Conservation (phyloP, 2,113 vertebrate species). For the Cyanoliseus patagonus region DNA sequence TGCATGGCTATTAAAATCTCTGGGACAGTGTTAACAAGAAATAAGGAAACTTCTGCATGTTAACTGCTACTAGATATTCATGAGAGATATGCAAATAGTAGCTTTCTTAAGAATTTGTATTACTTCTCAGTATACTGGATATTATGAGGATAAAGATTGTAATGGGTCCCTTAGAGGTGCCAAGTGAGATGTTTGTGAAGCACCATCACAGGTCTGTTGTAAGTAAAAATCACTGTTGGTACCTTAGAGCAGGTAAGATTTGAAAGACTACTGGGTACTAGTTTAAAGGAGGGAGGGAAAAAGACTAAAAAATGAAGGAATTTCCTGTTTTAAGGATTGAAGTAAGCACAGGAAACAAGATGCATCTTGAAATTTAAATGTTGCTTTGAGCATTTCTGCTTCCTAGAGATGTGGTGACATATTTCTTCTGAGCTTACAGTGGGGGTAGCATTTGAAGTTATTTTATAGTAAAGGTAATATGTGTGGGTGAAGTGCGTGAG, state of each 20-base stretch:
- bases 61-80: background rate
- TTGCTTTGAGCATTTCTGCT: background rate
- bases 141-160: background rate
- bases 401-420: background rate
- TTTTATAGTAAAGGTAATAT: background rate
- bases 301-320: background rate
- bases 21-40: background rate
- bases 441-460: background rate
- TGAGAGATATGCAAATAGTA: background rate
- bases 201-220: background rate
- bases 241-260: background rate
- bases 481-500: fast-evolving
- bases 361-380: background rate
- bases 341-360: background rate
- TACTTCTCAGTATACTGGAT: background rate
- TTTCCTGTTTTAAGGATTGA: background rate
- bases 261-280: background rate
- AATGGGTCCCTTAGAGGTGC: background rate
- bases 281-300: background rate
- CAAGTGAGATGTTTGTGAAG: background rate
- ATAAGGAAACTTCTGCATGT: background rate
- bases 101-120: background rate
- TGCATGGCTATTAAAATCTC: background rate
- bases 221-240: background rate
- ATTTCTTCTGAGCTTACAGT: background rate